Percentiles rank a stretch among this genome's conserved stretches.
Conservation (phyloP, 1,140 invertebrate genomes). For the Cotesia chilonis region DNA sequence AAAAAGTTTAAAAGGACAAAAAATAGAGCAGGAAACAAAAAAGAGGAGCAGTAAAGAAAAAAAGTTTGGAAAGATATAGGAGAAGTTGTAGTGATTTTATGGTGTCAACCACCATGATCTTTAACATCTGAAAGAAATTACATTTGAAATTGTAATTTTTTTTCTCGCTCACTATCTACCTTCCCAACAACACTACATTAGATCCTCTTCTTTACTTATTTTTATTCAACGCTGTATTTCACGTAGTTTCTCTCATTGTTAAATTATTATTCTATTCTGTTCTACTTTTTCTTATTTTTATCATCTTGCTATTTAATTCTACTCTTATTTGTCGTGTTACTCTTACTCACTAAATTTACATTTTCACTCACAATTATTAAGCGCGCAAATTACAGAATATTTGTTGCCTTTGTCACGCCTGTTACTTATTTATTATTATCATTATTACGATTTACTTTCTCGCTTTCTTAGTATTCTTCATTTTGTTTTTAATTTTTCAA, state of each 20-base stretch:
- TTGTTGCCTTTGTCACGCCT: neutral
- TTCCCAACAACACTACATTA: neutral
- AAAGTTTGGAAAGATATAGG: slow-evolving; percentile 41
- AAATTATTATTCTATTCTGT: too few species aligned
- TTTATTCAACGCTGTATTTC: too few species aligned
- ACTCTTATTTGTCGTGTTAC: too few species aligned
- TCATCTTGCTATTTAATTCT: too few species aligned
- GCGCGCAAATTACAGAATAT: neutral
- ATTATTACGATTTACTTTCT: too few species aligned
- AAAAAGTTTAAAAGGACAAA: slow-evolving; percentile 16
- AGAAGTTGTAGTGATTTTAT: slow-evolving; percentile 34
- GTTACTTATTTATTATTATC: too few species aligned
- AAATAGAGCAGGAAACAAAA: slow-evolving; percentile 34
- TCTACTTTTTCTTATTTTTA: too few species aligned
- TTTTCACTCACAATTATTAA: slow-evolving; percentile 16
- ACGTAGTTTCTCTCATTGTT: too few species aligned
- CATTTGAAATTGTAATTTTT: slow-evolving; percentile 14
- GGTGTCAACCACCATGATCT: slow-evolving; percentile 8
- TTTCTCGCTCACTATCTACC: neutral
- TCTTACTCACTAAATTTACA: slow-evolving; percentile 11
- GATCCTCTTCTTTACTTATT: too few species aligned
- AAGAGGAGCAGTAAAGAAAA: slow-evolving; percentile 30
- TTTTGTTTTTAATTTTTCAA: too few species aligned
- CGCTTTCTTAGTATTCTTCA: too few species aligned
- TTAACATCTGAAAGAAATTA: slow-evolving; percentile 9